phyloP scores from a whole-genome alignment of 2,113 vertebrate species.

The Cisticola juncidis region DNA sequence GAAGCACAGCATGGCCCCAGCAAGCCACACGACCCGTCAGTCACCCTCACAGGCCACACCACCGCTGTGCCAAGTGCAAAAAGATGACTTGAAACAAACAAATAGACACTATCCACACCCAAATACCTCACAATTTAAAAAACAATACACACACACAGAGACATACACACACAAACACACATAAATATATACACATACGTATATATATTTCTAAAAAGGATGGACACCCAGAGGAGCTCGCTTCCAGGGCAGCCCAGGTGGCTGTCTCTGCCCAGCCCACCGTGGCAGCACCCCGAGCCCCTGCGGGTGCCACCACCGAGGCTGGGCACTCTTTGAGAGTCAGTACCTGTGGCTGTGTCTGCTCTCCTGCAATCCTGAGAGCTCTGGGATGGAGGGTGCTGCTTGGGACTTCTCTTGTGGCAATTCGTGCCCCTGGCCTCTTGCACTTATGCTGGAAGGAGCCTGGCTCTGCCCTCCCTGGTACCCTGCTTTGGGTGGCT shows the following conservation, averaged over 20 bases:
- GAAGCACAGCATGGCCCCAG: rapidly evolving
- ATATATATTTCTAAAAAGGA: neutral
- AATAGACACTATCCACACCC: neutral
- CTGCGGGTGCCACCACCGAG: neutral
- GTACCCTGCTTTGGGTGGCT: neutral
- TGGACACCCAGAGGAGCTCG: rapidly evolving
- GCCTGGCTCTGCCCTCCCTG: neutral
- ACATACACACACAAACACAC: neutral
- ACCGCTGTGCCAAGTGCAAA: neutral
- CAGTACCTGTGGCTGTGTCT: neutral
- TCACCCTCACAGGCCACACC: neutral
- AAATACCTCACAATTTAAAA: neutral
- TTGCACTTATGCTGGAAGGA: neutral
- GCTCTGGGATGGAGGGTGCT: rapidly evolving
- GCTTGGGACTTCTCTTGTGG: neutral
- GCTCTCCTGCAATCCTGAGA: rapidly evolving
- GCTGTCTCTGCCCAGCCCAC: neutral
- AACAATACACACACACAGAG: no score
- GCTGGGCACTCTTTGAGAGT: neutral
- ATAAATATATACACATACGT: rapidly evolving
- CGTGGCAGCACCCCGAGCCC: rapidly evolving
- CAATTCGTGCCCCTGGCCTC: rapidly evolving
- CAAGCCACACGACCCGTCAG: neutral
- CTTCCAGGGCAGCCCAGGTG: neutral
- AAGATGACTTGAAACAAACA: neutral